Percentiles rank a stretch among this genome's conserved stretches.
Conservation (phyloP, 2,113 vertebrate genomes). For the Procapra przewalskii region DNA sequence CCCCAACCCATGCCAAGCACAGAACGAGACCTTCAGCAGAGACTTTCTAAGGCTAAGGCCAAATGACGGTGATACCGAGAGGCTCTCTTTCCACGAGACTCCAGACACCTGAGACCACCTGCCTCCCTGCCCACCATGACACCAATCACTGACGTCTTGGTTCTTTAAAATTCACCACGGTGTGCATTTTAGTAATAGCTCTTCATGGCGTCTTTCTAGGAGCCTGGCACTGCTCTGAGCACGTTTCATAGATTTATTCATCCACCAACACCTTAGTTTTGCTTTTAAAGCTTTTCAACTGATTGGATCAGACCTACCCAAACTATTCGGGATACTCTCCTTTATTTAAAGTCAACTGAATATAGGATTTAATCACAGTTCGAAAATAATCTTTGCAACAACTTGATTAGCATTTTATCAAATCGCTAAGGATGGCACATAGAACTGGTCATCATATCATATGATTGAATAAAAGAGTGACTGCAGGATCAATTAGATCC, state of each 20-base stretch:
- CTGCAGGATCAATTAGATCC: neutral
- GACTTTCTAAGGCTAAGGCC: neutral
- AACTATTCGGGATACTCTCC: neutral
- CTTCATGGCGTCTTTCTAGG: neutral
- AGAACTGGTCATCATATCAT: neutral
- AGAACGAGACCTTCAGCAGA: neutral
- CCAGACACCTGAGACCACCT: neutral
- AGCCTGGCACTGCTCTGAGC: neutral
- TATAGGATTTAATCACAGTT: neutral
- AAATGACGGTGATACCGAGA: neutral
- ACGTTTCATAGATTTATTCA: neutral
- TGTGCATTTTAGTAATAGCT: neutral
- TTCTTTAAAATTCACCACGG: conserved; percentile 34
- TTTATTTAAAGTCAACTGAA: neutral
- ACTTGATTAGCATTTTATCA: neutral
- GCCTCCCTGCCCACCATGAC: neutral
- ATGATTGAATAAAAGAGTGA: neutral
- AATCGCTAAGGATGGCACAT: neutral
- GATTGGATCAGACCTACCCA: neutral
- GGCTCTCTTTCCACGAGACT: neutral
- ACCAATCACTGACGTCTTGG: neutral
- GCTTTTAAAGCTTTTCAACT: neutral
- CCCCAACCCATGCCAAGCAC: neutral
- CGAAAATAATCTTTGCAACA: neutral
- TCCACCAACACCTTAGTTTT: neutral